Evolutionary conservation across 2,888 invertebrate species (phyloP).

Genomic region (Willowsia nigromaculata): DNA sequence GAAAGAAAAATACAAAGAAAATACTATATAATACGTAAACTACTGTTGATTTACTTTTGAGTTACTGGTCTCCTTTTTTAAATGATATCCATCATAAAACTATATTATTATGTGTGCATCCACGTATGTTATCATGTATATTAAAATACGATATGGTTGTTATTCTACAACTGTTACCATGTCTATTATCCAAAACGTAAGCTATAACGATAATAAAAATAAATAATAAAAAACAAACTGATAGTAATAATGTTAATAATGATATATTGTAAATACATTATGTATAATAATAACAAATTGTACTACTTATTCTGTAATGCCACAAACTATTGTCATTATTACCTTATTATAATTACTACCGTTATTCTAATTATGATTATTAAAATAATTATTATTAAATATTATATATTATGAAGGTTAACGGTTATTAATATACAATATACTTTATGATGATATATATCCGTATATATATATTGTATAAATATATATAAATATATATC

Average conservation of each 20-base stretch:
- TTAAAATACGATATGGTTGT: background rate
- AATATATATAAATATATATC: slow-evolving; percentile 56
- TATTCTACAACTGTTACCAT: slow-evolving; percentile 7
- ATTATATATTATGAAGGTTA: background rate
- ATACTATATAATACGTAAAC: background rate
- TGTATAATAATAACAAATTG: background rate
- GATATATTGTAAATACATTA: background rate
- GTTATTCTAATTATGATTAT: slow-evolving; percentile 6
- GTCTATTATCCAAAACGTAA: background rate
- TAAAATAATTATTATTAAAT: slow-evolving; percentile 27
- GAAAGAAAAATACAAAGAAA: slow-evolving; percentile 10
- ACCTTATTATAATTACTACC: slow-evolving; percentile 8
- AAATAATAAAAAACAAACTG: slow-evolving; percentile 52
- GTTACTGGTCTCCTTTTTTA: slow-evolving; percentile 1
- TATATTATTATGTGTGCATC: background rate
- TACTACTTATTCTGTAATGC: slow-evolving; percentile 28
- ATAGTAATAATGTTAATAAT: slow-evolving; percentile 50
- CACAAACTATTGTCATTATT: slow-evolving; percentile 24
- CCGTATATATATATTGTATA: slow-evolving; percentile 36
- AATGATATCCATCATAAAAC: background rate
- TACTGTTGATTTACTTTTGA: background rate
- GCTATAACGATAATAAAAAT: too few relatives aligned
- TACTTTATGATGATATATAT: slow-evolving; percentile 3
- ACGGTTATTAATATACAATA: slow-evolving; percentile 20
- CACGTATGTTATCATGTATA: background rate